Conservation (phyloP, 2,797 vertebrate genomes). For the Pempheris klunzingeri region DNA sequence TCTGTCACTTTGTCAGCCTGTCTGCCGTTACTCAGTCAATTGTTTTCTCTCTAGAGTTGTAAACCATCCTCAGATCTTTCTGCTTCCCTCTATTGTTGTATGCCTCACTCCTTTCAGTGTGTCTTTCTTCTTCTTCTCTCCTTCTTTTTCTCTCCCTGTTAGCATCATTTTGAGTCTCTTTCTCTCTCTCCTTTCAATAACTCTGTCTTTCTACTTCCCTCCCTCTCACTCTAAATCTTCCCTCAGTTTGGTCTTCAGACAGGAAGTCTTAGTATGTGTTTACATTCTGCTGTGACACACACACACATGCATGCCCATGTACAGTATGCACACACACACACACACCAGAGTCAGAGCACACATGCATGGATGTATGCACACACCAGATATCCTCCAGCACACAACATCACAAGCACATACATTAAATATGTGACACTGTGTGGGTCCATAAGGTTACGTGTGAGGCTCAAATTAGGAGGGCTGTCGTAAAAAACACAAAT, state of each 20-base stretch:
- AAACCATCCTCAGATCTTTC: constrained; percentile 29
- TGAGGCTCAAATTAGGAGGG: neutral
- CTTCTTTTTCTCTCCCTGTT: constrained; percentile 24
- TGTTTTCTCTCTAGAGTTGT: constrained; percentile 5
- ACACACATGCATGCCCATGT: constrained; percentile 38
- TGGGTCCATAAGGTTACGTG: neutral
- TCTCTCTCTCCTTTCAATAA: constrained; percentile 36
- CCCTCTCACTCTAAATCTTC: constrained; percentile 62
- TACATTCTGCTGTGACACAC: constrained; percentile 62
- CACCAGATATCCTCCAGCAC: neutral
- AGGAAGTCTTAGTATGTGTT: constrained; percentile 79
- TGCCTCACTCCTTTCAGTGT: constrained; percentile 22
- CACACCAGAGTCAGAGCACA: neutral
- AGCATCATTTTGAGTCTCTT: constrained; percentile 43
- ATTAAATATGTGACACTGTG: constrained; percentile 6
- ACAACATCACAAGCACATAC: neutral
- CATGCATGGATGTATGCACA: neutral
- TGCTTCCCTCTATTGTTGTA: constrained; percentile 26
- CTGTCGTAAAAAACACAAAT: constrained; percentile 16
- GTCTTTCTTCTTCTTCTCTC: constrained; percentile 28
- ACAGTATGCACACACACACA: constrained; percentile 16
- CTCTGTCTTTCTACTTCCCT: constrained; percentile 56
- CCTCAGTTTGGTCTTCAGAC: constrained; percentile 58
- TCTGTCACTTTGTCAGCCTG: constrained; percentile 27
- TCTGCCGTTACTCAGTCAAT: constrained; percentile 10